Conservation (phyloP, 1,140 invertebrate species). For the Zaprionus vittiger region DNA sequence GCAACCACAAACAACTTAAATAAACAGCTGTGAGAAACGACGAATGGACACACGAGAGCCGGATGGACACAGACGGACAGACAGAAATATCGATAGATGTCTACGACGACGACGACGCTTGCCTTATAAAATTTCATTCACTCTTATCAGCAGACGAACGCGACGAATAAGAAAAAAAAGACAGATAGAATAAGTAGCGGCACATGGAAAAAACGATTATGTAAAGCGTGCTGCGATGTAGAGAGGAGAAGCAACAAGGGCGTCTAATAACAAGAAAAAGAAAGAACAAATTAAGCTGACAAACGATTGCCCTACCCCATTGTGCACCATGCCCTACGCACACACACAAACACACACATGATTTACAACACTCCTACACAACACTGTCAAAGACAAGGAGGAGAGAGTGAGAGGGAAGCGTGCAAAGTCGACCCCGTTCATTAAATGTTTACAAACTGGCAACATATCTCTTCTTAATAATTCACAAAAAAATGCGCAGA, state of each 20-base stretch:
- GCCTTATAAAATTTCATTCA: background rate
- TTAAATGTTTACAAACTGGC: slow-evolving; percentile 64
- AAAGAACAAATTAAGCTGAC: slow-evolving; percentile 64
- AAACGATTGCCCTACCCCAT: slow-evolving; percentile 49
- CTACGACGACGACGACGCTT: background rate
- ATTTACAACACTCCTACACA: slow-evolving; percentile 37
- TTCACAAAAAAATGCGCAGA: slow-evolving; percentile 40
- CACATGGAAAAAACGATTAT: slow-evolving; percentile 78
- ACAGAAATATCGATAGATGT: slow-evolving; percentile 58
- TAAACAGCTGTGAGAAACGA: slow-evolving; percentile 53
- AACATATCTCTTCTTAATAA: slow-evolving; percentile 63
- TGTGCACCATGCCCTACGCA: slow-evolving; percentile 28
- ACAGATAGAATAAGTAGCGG: slow-evolving; percentile 16
- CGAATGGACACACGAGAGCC: slow-evolving; percentile 18
- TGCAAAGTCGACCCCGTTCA: slow-evolving; percentile 50
- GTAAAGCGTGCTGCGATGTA: slow-evolving; percentile 53
- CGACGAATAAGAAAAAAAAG: slow-evolving; percentile 16
- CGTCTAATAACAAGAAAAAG: slow-evolving; percentile 24
- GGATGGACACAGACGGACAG: slow-evolving; percentile 24
- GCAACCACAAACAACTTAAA: slow-evolving; percentile 9
- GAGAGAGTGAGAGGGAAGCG: slow-evolving; percentile 2
- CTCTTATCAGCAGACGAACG: slow-evolving; percentile 57
- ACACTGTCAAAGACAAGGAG: slow-evolving; percentile 3
- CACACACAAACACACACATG: background rate
- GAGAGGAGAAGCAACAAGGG: slow-evolving; percentile 30